Base-by-base conservation (phyloP, 2,797 vertebrate genomes). In the Chaunax sp. region DNA sequence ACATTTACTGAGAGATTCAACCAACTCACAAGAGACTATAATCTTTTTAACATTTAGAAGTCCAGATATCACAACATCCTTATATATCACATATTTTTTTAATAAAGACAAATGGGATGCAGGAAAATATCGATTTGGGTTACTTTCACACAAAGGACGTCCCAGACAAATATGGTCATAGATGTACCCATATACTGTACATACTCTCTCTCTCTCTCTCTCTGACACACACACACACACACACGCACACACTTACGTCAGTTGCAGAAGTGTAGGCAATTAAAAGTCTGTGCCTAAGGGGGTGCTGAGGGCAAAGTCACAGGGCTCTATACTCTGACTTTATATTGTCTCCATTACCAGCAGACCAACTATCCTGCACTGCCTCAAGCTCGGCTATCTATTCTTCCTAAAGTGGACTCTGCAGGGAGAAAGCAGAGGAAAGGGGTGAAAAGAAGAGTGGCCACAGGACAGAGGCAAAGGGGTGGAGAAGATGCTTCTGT, bases 311-410 rank as follows among this genome's bases (percentile, higher is more conserved):
- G 66, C 74, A 78, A 84, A 80, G 82, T 87, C 80, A 75, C 69
- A 50, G 67, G n/a, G 67, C 75, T 82, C 68, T 82, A 40, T 80
- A 64, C 69, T 79, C 75, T 80, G 69, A 80, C 83, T 89, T n/a
- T 86, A 87, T 82, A 82, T 83, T 84, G 80, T 78, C 72, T 89
- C 85, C 77, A 87, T 89, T 91, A 88, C 64, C 51, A 67, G 70
- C 60, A 77, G 50, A 86, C 77, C 84, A 83, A 83, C 84, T 81
- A 64, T 77, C 61, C 72, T 77, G 72, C 62, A 67, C 41, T 0
- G 81, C 88, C 83, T 76, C 25, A 7, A 86, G 87, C 80, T 52
- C 52, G 4, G 22, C 83, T 66, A 82, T 78, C 72, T 60, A 77
- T 82, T 82, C 56, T 74, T 54, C 71, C 68, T 85, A 73, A 86